Conservation (phyloP, 2,888 invertebrate species). For the Spatulosminthurus flaviceps region DNA sequence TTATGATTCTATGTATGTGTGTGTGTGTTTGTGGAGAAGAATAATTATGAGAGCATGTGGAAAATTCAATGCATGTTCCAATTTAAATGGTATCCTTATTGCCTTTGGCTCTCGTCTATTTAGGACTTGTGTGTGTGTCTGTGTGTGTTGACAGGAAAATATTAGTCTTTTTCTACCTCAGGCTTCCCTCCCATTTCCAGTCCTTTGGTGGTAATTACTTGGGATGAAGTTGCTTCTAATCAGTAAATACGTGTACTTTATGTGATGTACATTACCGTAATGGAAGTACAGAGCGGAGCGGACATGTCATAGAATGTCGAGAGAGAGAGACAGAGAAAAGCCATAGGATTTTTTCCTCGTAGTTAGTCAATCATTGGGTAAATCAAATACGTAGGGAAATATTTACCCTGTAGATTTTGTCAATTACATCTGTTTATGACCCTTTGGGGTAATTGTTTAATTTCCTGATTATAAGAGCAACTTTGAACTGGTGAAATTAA, state of each 20-base stretch:
- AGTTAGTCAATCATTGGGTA: conserved; percentile 5
- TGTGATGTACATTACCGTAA: neutral
- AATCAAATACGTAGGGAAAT: neutral
- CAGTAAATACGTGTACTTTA: too few relatives aligned
- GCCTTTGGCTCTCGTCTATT: neutral
- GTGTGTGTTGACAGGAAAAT: neutral
- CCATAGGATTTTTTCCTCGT: neutral
- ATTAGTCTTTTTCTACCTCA: neutral
- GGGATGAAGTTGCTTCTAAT: too few relatives aligned
- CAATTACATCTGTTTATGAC: neutral
- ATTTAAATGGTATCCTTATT: neutral
- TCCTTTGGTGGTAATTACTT: conserved; percentile 1
- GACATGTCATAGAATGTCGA: too few relatives aligned
- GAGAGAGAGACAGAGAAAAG: too few relatives aligned
- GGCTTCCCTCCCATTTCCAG: conserved; percentile 1
- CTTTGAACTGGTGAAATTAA: neutral
- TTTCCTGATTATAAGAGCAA: conserved; percentile 8
- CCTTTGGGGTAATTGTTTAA: neutral
- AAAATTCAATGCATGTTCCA: neutral
- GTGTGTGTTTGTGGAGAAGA: too few relatives aligned
- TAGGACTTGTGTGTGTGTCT: too few relatives aligned
- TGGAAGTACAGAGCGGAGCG: too few relatives aligned
- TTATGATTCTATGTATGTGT: too few relatives aligned
- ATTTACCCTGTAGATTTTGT: neutral
- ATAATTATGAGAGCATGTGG: too few relatives aligned